Evolutionary conservation across 2,797 vertebrate genomes (phyloP), one percentile per base, ranked within the genome.

Genomic region (Gallinago nigripennis): DNA sequence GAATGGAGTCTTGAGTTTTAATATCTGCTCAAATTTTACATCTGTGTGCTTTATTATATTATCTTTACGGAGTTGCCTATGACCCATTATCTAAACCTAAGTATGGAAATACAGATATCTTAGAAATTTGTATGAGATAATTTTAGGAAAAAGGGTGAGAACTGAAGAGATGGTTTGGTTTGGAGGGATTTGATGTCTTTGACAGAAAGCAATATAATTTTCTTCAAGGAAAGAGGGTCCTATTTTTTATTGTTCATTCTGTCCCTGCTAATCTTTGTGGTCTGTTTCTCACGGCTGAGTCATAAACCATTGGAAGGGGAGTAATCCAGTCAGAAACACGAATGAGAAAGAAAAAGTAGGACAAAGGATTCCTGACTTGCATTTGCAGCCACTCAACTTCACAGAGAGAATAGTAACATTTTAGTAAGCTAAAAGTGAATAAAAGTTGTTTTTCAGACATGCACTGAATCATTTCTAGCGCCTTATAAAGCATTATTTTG

Each of bases 401-500:
- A 69, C 6, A 72, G 69, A 88, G 41, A 79, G 53, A 77, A 64
- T 17, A 90, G 31, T 41, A 94, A 86, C 3, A 78, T 85, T 93
- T 87, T 60, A 81, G 60, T 39, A 82, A 87, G 60, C 17, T 89
- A 27, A 50, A 96, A 90, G 68, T 84, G 73, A 96, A 78, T 88
- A 82, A 8, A 96, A 85, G 68, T 92, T 90, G 16, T 30, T 93
- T 90, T 82, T 77, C 68, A 87, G 81, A 85, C 31, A 58, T 4
- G 39, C n/a, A 87, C 24, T 95, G 71, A 87, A 96, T 96, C 9
- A 96, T 91, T 93, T 88, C 46, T 83, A 97, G 78, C 6, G 6
- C 81, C 71, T 87, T 93, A 93, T 95, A 95, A 96, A 96, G 83
- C 65, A 95, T 96, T 91, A 97, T 97, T 94, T 95, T 33, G n/a